These are phyloP conservation scores for Drosophila yooni DNA, from an alignment of 2,888 invertebrate genomes.

Conservation along the genomic window DNA sequence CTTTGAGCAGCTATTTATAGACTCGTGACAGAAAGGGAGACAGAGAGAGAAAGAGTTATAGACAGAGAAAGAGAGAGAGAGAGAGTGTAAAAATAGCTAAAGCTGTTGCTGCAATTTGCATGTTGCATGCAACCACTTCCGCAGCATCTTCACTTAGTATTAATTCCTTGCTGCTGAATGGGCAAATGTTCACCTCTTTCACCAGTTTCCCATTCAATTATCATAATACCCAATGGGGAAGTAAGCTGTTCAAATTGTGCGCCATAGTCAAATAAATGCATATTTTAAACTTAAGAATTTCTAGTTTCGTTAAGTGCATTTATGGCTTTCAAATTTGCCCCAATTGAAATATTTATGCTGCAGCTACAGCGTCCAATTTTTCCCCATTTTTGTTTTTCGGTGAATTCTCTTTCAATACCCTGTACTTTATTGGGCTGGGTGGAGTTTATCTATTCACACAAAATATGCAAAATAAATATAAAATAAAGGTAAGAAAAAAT, in stretches of 20 bases:
- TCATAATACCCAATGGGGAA: constrained; percentile 1
- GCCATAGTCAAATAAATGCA: constrained; percentile 2
- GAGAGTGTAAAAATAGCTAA: constrained; percentile 28
- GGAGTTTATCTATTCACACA: not conserved
- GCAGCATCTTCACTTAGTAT: not conserved
- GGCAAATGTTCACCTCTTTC: not conserved
- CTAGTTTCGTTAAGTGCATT: not conserved
- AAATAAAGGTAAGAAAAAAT: not conserved
- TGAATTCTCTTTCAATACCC: not conserved
- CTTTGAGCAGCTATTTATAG: constrained; percentile 42
- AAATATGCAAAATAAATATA: not conserved
- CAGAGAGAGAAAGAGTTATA: not conserved
- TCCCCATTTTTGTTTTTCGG: not conserved
- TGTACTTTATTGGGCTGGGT: not conserved
- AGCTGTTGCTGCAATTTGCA: constrained; percentile 34
- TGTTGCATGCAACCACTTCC: not conserved
- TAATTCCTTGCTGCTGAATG: constrained; percentile 5
- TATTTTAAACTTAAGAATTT: not conserved
- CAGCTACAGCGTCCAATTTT: constrained; percentile 1
- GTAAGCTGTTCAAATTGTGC: not conserved
- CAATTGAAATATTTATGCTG: constrained; percentile 10
- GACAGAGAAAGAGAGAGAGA: constrained; percentile 1
- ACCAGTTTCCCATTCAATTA: not conserved
- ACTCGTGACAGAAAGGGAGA: constrained; percentile 5
- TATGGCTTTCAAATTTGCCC: constrained; percentile 10